Evolutionary conservation across 2,113 vertebrate species (phyloP).

Genomic region (rabbit (Oryctolagus cuniculus)): mOryCun1.1 NC_091438.1:34567001-34567500

Average conservation of each 20-base stretch:
- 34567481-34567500: not conserved
- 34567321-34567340: not conserved
- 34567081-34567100: too few species aligned
- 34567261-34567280: not conserved
- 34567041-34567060: too few species aligned
- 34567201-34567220: not conserved
- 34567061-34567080: too few species aligned
- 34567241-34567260: not conserved
- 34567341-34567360: not conserved
- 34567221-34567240: not conserved
- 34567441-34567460: not conserved
- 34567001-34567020: too few species aligned
- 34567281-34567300: not conserved
- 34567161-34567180: too few species aligned
- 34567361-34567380: not conserved
- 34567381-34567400: not conserved
- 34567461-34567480: not conserved
- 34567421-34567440: not conserved
- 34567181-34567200: not conserved
- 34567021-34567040: too few species aligned
- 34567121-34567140: too few species aligned
- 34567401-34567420: not conserved
- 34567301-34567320: not conserved
- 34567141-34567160: too few species aligned
- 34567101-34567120: too few species aligned